Percentiles rank a stretch among this genome's conserved stretches.
These are phyloP conservation scores for Zalophus californianus DNA, from an alignment of 2,797 vertebrate genomes.

Conservation along the genomic window DNA sequence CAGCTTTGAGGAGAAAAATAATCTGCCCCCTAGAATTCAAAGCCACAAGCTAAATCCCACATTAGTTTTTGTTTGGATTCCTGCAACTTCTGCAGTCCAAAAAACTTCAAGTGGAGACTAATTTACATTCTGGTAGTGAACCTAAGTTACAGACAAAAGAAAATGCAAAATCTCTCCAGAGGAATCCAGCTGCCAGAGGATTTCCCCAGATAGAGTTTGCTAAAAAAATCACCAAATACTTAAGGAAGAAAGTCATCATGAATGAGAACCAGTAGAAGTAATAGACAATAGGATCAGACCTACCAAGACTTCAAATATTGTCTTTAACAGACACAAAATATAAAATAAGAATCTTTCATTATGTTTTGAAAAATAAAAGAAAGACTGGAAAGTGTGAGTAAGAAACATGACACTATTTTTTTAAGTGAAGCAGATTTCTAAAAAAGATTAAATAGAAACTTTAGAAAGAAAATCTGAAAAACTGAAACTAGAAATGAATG, in stretches of 20 bases:
- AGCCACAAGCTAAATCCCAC: neutral
- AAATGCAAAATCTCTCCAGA: neutral
- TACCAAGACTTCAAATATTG: neutral
- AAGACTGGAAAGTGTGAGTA: neutral
- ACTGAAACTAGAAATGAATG: neutral
- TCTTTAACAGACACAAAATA: neutral
- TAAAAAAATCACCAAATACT: neutral
- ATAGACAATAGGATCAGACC: neutral
- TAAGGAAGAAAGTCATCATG: neutral
- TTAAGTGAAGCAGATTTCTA: neutral
- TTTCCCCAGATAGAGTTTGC: neutral
- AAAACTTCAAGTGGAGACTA: neutral
- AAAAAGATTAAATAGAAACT: neutral
- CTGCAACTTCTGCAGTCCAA: neutral
- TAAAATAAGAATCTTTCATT: neutral
- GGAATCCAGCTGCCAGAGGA: neutral
- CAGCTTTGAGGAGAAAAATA: neutral
- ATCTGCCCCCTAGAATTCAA: neutral
- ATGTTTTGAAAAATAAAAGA: neutral
- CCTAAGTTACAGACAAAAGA: neutral
- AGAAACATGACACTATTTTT: neutral
- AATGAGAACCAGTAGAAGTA: neutral
- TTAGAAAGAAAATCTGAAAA: neutral
- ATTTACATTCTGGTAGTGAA: neutral
- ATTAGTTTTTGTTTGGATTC: neutral